Base-by-base conservation (phyloP, 2,888 invertebrate species). In the Lysandra bellargus region DNA sequence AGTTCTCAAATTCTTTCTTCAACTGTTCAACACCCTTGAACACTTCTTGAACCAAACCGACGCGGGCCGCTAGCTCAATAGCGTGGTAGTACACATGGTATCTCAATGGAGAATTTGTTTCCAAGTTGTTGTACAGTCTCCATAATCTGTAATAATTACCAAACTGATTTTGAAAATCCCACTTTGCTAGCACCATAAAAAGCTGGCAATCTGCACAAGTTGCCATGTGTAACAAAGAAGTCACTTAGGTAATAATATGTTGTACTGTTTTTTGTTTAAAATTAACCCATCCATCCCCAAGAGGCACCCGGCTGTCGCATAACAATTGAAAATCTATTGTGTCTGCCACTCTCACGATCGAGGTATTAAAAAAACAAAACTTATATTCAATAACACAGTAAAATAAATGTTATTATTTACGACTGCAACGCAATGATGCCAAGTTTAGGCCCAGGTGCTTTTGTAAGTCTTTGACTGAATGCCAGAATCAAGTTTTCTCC, bases 31-130 rank as follows among this genome's bases (percentile, higher is more conserved):
- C 96, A 82, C 98, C 97, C 78, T 96, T 96, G 87, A 97, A 98
- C 2, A 99, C 98, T 82, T 97, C 97, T 81, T 96, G 95, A 1
- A 99, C 97, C 84, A 97, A 97, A 81, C 98, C 98, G 44, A 98
- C 97, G 84, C 98, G 97, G 72, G 97, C 97, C 0, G 99, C 98
- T 80, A 99, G 96, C 91, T 98, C 97, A 37, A 99, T 96, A 85
- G 99, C 95, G 87, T 98, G 97, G 87, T 98, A 98, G 91, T 99
- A 99, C 17, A 99, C 98, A 88, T 98, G 98, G 90, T 98, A 99
- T 72, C 98, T 96, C 90, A 98, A 96, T 0, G 97, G 96, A 1
- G 98, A 98, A 83, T 96, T 96, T 81, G 97, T 96, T 85, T 98
- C 98, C 83, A 99, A 93, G 76, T 98, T 98, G 91, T 98, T 98